Evolutionary conservation across 2,113 vertebrate species (phyloP), one percentile per base, ranked within the genome.

Genomic region (Irena cyanogastra): DNA sequence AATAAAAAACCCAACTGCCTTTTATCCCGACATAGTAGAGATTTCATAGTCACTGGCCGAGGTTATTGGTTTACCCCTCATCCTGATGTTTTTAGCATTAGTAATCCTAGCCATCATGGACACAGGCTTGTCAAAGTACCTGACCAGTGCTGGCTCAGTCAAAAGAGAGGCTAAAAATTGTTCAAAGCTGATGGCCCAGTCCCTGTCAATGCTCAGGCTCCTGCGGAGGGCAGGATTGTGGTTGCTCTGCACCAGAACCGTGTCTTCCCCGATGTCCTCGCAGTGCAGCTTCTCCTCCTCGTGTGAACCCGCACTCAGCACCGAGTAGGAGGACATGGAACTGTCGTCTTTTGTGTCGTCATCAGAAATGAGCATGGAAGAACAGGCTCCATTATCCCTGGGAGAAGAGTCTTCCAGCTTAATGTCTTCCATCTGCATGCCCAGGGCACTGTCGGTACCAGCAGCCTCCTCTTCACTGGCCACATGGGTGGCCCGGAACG

Each of bases 121-220:
- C 91, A 98, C 98, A 0, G 99, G 99, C 96, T 99, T 99, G 97
- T 99, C 99, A 54, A 99, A 99, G 95, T 99, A 99, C 85, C 82
- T 98, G 54, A 99, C 99, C 83, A 99, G 98, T 0, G 99, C 99
- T 1, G 99, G 98, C 97, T 99, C 99, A 0, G 99, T 99, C 88
- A 99, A 96, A 49, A 99, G 98, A 1, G 99, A 99, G 79, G 99
- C 99, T 93, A 99, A 94, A 92, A 99, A 99, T 75, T 99, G 99
- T 97, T 99, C 99, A 6, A 99, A 99, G 16, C 99, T 99, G 95
- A 99, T 98, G 96, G 99, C 98, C 99, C 99, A 99, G 98, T 99
- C 99, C 85, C 98, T 98, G 97, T 99, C 99, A 3, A 99, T 98
- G 97, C 99, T 99, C 2, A 98, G 97, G 97, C 98, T 99, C 75